phyloP scores from a whole-genome alignment of 1,140 invertebrate genomes.

The Nomia melanderi region DNA sequence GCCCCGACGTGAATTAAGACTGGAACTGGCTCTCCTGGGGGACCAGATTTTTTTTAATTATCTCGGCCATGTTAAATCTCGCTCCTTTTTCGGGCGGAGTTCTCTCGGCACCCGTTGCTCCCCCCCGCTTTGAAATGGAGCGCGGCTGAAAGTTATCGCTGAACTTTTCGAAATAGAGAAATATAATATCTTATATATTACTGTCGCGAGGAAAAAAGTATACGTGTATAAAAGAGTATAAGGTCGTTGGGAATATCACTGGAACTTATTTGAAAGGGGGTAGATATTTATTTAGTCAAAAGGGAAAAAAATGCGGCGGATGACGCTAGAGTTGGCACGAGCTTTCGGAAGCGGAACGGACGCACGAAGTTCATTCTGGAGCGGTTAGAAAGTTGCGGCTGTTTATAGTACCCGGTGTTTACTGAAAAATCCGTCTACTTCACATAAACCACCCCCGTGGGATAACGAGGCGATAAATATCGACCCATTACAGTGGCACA shows the following conservation, averaged over 20 bases:
- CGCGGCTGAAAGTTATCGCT: background rate
- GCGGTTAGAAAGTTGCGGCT: background rate
- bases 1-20: slow-evolving; percentile 43
- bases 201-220: too few species aligned
- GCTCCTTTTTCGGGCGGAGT: slow-evolving; percentile 10
- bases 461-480: slow-evolving; percentile 64
- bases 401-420: slow-evolving; percentile 19
- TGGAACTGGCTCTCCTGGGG: slow-evolving; percentile 17
- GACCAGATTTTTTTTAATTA: slow-evolving; percentile 58
- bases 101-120: too few species aligned
- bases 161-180: background rate
- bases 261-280: too few species aligned
- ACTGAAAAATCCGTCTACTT: slow-evolving; percentile 35
- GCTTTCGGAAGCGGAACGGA: background rate
- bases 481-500: slow-evolving; percentile 42
- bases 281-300: too few species aligned
- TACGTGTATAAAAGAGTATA: too few species aligned
- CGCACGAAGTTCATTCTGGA: too few species aligned
- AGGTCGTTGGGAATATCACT: too few species aligned
- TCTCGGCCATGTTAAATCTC: slow-evolving; percentile 30
- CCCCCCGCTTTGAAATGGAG: background rate
- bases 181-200: background rate
- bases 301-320: background rate
- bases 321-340: background rate
- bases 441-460: slow-evolving; percentile 10